Base-by-base conservation (phyloP, 2,113 vertebrate genomes). In the Tragelaphus scriptus region DNA sequence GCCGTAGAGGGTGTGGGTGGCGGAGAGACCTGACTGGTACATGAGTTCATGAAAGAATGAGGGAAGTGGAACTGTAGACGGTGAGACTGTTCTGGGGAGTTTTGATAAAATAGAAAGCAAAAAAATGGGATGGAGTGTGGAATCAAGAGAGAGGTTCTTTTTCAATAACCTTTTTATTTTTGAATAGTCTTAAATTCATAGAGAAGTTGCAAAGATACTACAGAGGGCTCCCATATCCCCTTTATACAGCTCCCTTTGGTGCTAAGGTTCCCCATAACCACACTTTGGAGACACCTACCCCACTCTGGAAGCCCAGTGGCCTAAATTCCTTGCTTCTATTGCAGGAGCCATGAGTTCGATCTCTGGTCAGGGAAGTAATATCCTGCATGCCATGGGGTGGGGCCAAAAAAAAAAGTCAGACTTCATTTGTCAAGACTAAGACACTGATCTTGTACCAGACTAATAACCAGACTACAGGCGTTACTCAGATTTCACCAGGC, bases 391-490 rank as follows among this genome's bases (percentile, higher is more conserved):
- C 4, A 15, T 71, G 36, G 71, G 6, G 12, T 77, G 36, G 21
- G 12, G 21, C 71, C 36, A 75, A 25, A 44, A 44, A 40, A 58
- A 36, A 71, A 40, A 23, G 9, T n/a, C 19, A 36, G 47, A 11
- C 63, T 68, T 47, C 71, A 1, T 44, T 19, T 25, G 32, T 86
- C 53, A 65, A 68, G 36, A 84, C 85, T 4, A 59, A 26, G 30
- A 51, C n/a, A 3, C 16, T 9, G 88, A 23, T 30, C 25, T 1
- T 1, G 28, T 9, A 1, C 6, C 3, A 16, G 4, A 0, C 36
- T 16, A 14, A 51, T 28, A 49, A 36, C 13, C n/a, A 5, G 12
- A 7, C 28, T 12, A 2, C 21, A 40, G 59, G 25, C 25, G 23
- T 28, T 6, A 32, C 19, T 47, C 12, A 0, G 47, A 26, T 58